Evolutionary conservation across 1,140 invertebrate genomes (phyloP).

Genomic region (Neotoxoptera formosana): DNA sequence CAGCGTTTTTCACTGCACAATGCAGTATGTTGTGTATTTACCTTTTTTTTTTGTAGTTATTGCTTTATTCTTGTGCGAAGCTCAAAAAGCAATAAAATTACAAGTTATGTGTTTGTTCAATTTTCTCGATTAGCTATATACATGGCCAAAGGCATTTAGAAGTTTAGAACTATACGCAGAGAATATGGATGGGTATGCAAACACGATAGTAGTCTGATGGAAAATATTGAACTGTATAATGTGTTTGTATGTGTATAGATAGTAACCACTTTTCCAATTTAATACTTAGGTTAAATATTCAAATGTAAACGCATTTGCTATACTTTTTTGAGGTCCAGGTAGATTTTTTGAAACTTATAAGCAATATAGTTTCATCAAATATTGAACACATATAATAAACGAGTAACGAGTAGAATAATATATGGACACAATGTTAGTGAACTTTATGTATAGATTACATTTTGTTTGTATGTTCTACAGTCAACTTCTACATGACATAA

Average conservation of each 20-base stretch:
- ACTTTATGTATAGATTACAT: neutral
- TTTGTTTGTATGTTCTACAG: neutral
- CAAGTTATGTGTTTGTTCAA: neutral
- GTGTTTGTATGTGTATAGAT: neutral
- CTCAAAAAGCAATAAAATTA: constrained; percentile 17
- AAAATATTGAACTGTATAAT: constrained; percentile 13
- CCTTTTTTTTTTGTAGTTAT: neutral
- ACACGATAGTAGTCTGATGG: neutral
- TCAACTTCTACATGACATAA: neutral
- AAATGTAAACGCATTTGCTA: neutral
- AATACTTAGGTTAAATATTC: neutral
- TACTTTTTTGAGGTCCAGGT: neutral
- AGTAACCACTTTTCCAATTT: neutral
- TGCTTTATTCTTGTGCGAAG: neutral
- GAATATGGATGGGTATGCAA: neutral
- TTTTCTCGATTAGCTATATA: neutral
- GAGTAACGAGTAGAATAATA: neutral
- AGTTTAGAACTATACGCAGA: neutral
- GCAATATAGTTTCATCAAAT: neutral
- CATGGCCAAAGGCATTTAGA: neutral
- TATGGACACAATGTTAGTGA: neutral
- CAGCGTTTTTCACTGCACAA: neutral
- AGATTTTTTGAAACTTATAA: neutral
- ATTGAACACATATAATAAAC: neutral
- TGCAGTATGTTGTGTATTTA: neutral